These are phyloP conservation scores for Drosophila miranda DNA, from an alignment of 1,140 invertebrate species.

Conservation along the genomic window DNA sequence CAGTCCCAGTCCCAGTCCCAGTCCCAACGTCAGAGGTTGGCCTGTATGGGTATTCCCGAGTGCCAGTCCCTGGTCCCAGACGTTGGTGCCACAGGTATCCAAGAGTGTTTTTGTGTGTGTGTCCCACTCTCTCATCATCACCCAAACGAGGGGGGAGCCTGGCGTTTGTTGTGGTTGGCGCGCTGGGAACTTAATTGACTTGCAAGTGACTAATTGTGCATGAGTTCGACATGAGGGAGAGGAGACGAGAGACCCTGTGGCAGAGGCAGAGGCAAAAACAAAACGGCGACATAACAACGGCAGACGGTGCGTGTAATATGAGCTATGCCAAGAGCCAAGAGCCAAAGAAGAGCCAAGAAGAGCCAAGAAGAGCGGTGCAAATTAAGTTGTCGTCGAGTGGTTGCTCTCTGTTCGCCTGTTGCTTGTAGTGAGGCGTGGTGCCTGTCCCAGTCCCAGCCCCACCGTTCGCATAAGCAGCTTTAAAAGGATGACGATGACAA, in stretches of 20 bases:
- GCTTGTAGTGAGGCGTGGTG: slow-evolving; percentile 44
- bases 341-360: slow-evolving; percentile 1
- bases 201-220: slow-evolving; percentile 80
- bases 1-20: not conserved
- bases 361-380: slow-evolving; percentile 40
- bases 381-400: slow-evolving; percentile 62
- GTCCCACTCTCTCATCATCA: slow-evolving; percentile 24
- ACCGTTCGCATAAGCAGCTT: slow-evolving; percentile 58
- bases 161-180: slow-evolving; percentile 69
- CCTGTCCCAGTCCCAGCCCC: no score
- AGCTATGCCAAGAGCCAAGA: slow-evolving; percentile 38
- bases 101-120: slow-evolving; percentile 34
- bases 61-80: slow-evolving; percentile 32
- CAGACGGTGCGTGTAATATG: slow-evolving; percentile 73
- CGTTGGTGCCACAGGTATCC: slow-evolving; percentile 64
- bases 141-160: slow-evolving; percentile 30
- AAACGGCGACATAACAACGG: not conserved
- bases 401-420: slow-evolving; percentile 2
- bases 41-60: slow-evolving; percentile 61
- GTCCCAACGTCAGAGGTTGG: slow-evolving; percentile 21
- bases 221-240: slow-evolving; percentile 66
- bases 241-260: not conserved
- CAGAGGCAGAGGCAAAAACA: not conserved
- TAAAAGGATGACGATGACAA: slow-evolving; percentile 67
- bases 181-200: slow-evolving; percentile 75